Evolutionary conservation across 2,113 vertebrate species (phyloP).

Genomic region (Genyomyrus donnyi): DNA sequence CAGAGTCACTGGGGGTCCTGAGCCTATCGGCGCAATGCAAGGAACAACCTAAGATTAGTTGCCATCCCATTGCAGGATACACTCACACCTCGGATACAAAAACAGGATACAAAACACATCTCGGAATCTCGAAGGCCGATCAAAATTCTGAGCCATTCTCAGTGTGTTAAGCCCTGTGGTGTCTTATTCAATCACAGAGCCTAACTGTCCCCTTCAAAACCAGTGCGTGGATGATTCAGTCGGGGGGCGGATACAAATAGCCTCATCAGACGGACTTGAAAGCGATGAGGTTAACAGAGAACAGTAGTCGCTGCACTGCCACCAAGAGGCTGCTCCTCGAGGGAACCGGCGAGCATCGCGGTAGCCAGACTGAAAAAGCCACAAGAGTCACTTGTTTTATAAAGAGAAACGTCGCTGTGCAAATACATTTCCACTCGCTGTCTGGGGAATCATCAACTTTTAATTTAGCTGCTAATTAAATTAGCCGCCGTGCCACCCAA

Average conservation of each 20-base stretch:
- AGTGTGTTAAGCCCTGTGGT: background rate
- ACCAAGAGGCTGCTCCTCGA: slow-evolving; percentile 36
- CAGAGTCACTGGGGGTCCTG: background rate
- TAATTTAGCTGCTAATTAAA: slow-evolving; percentile 64
- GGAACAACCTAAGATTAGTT: background rate
- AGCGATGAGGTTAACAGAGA: slow-evolving; percentile 20
- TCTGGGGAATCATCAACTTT: slow-evolving; percentile 63
- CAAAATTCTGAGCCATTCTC: background rate
- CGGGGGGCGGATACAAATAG: slow-evolving; percentile 48
- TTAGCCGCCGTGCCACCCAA: slow-evolving; percentile 40
- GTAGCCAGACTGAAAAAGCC: slow-evolving; percentile 35
- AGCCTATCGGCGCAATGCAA: background rate
- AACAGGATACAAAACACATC: too few relatives aligned
- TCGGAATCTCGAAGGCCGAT: background rate
- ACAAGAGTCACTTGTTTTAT: slow-evolving; percentile 44
- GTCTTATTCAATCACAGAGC: slow-evolving; percentile 21
- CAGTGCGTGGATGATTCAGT: slow-evolving; percentile 17
- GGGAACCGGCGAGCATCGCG: slow-evolving; percentile 34
- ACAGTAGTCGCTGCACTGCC: slow-evolving; percentile 21
- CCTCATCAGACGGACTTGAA: slow-evolving; percentile 55
- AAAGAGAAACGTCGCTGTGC: slow-evolving; percentile 54
- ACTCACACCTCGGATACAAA: too few relatives aligned
- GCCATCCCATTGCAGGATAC: too few relatives aligned
- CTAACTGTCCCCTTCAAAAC: slow-evolving; percentile 33
- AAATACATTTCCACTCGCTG: slow-evolving; percentile 45